Conservation (phyloP, 2,888 invertebrate species). For the Isoperla grammatica region DNA sequence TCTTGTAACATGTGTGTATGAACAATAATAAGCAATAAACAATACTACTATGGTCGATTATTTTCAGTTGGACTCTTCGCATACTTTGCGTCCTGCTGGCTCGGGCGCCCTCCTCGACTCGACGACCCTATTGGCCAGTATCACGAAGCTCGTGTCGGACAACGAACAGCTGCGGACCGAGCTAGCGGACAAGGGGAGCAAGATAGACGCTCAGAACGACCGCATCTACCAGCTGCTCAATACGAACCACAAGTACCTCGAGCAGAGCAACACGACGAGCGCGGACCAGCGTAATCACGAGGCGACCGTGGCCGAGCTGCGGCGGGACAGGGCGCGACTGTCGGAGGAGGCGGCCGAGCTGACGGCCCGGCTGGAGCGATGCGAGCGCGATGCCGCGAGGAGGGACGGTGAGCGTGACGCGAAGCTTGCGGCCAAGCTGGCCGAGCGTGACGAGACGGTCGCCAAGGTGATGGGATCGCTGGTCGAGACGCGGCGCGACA, state of each 20-base stretch:
- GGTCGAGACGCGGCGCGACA: too few relatives aligned
- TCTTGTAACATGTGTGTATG: too few relatives aligned
- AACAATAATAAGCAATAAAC: too few relatives aligned
- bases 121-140: constrained; percentile 17
- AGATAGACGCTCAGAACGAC: constrained; percentile 27
- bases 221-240: constrained; percentile 25
- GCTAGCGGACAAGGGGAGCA: constrained; percentile 24
- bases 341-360: constrained; percentile 10
- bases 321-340: constrained; percentile 19
- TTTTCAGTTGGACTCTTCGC: background rate
- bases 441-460: background rate
- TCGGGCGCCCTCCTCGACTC: constrained; percentile 12
- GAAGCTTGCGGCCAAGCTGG: background rate
- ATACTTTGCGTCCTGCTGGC: background rate
- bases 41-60: too few relatives aligned
- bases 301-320: constrained; percentile 1
- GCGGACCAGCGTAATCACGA: background rate
- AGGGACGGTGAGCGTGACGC: too few relatives aligned
- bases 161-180: constrained; percentile 23
- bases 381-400: too few relatives aligned
- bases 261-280: constrained; percentile 16
- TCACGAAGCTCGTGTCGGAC: constrained; percentile 24
- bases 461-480: too few relatives aligned
- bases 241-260: constrained; percentile 25
- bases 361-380: background rate